Base-by-base conservation (phyloP, 2,113 vertebrate species). In the Brachypteracias leptosomus region DNA sequence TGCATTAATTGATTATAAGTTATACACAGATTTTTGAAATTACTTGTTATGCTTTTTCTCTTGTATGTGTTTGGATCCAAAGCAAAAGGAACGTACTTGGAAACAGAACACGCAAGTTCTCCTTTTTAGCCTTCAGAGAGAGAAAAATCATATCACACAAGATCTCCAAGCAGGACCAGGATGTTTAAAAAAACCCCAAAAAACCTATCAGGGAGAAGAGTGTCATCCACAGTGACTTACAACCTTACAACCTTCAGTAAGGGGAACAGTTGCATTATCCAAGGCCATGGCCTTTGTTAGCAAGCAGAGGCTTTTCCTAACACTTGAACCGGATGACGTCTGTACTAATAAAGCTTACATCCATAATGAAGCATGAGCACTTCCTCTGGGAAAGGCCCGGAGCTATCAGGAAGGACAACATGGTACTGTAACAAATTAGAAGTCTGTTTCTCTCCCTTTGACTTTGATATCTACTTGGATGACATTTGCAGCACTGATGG, bases 271-370 rank as follows among this genome's bases (percentile, higher is more conserved):
- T 66, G 28, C 68, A 68, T 81, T 93, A 89, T 63, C 68, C 8
- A 6, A 94, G 83, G 93, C 92, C 88, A 24, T 0, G 70, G 86
- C 90, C 88, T 92, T 88, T 93, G 93, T 81, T 90, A 87, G 40
- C 86, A 81, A 80, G 92, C 90, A 40, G 54, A 2, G 44, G 65
- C 88, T 94, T 93, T 78, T 95, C 85, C 85, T 91, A 94, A 95
- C 92, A 96, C 65, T 95, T 96, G 93, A 94, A 96, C 93, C 57
- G 72, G 68, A 94, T 95, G 95, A 97, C 86, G 63, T 92, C 92
- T 83, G 81, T 74, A 78, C 83, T 90, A 90, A 96, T 96, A 96
- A 94, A 94, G 88, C 68, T 96, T 93, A 93, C 93, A 97, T 96
- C 90, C 73, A 93, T 96, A 96, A 94, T 92, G 92, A 95, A 92